A percentile compares a stretch with the other conserved stretches of the same genome.
Evolutionary conservation across 2,888 invertebrate genomes (phyloP).

Genomic region (Diarsia rubi): DNA sequence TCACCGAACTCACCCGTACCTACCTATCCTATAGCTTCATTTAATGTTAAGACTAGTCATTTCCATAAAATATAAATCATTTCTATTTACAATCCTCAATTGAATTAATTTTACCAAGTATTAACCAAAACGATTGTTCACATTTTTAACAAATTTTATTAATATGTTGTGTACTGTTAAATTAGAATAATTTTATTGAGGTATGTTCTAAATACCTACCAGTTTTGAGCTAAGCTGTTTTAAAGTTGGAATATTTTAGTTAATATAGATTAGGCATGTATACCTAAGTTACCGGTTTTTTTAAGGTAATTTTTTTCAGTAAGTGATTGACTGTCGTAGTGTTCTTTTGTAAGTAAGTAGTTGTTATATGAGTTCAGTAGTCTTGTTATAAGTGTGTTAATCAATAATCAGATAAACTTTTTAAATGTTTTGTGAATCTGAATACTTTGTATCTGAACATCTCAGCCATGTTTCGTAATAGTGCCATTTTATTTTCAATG

Average conservation of each 20-base stretch:
- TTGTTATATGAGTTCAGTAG: conserved; percentile 50
- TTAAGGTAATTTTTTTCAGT: conserved; percentile 60
- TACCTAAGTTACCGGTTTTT: conserved; percentile 74
- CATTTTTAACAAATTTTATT: conserved; percentile 89
- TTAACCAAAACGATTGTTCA: conserved; percentile 90
- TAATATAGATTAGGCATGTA: conserved; percentile 73
- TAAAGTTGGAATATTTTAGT: conserved; percentile 74
- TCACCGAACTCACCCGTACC: conserved; percentile 56
- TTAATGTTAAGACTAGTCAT: conserved; percentile 75
- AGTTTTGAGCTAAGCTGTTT: conserved; percentile 76
- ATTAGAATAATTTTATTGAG: conserved; percentile 83
- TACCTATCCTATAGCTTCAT: conserved; percentile 56
- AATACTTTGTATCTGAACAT: conserved; percentile 34
- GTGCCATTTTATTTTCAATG: conserved; percentile 72
- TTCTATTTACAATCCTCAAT: conserved; percentile 73
- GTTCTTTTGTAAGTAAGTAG: conserved; percentile 54
- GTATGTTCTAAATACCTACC: conserved; percentile 82
- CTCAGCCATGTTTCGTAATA: conserved; percentile 70
- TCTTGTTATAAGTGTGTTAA: conserved; percentile 50
- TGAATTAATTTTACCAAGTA: conserved; percentile 79
- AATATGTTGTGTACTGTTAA: conserved; percentile 84
- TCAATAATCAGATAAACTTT: conserved; percentile 44
- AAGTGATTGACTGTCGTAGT: conserved; percentile 60
- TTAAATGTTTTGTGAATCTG: conserved; percentile 34
- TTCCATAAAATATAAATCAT: conserved; percentile 68